phyloP scores from a whole-genome alignment of 2,113 vertebrate genomes.

The Scomber scombrus region DNA sequence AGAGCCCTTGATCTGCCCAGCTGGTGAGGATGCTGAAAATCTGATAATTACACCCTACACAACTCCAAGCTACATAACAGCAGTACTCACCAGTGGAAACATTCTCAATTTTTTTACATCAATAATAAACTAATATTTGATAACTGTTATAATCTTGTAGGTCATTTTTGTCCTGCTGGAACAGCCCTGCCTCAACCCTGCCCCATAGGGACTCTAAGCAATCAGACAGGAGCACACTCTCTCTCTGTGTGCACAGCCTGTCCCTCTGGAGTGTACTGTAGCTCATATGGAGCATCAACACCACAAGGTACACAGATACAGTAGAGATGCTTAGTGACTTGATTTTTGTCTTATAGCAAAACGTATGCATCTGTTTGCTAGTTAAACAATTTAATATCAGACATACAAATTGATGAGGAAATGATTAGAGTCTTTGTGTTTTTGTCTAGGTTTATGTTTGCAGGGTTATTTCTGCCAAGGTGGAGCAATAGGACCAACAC shows the following conservation, averaged over 20 bases:
- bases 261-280: conserved; percentile 88
- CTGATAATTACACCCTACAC: background rate
- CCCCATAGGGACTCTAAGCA: conserved; percentile 87
- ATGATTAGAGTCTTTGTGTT: background rate
- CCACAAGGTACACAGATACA: conserved; percentile 85
- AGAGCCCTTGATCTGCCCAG: conserved; percentile 86
- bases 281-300: conserved; percentile 84
- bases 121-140: conserved; percentile 1
- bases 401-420: background rate
- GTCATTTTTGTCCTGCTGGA: conserved; percentile 87
- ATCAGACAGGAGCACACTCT: conserved; percentile 81
- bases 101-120: background rate
- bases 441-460: conserved; percentile 85
- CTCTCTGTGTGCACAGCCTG: conserved; percentile 86
- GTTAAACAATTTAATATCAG: background rate
- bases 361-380: background rate
- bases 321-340: background rate
- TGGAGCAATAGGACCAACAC: conserved; percentile 85
- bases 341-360: background rate
- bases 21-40: conserved; percentile 79
- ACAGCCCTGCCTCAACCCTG: conserved; percentile 84
- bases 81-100: background rate
- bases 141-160: conserved; percentile 68
- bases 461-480: conserved; percentile 91
- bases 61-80: background rate